phyloP scores from a whole-genome alignment of 2,113 vertebrate species.

The Equus quagga region DNA sequence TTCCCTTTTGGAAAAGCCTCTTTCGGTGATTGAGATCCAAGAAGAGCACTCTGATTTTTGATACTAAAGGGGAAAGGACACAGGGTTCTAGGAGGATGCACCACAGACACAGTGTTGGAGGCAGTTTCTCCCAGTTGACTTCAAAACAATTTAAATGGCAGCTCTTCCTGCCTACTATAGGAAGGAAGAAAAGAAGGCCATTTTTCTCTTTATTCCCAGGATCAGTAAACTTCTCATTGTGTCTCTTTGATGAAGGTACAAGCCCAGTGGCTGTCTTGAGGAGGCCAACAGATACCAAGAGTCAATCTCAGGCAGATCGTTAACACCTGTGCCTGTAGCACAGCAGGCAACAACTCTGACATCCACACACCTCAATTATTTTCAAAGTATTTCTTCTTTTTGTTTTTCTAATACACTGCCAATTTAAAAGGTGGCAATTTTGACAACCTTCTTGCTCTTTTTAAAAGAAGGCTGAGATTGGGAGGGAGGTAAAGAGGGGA shows the following conservation, averaged over 20 bases:
- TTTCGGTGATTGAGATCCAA: neutral
- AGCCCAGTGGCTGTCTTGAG: neutral
- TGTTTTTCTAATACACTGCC: conserved; percentile 61
- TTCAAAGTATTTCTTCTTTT: conserved; percentile 53
- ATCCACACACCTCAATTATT: conserved; percentile 64
- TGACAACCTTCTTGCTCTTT: conserved; percentile 5
- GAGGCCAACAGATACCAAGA: neutral
- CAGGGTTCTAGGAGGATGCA: fast-evolving
- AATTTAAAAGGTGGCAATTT: conserved; percentile 69
- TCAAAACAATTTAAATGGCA: neutral
- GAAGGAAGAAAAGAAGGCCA: neutral
- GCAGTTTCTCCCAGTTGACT: neutral
- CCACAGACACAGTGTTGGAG: neutral
- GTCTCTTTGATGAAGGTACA: neutral
- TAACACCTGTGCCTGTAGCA: conserved; percentile 60
- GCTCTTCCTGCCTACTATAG: neutral
- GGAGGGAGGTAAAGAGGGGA: neutral
- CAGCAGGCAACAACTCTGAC: neutral
- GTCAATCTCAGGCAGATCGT: neutral
- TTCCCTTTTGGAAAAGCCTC: neutral
- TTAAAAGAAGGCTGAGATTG: conserved; percentile 20
- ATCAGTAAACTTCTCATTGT: neutral
- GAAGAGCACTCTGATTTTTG: neutral
- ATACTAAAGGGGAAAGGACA: neutral
- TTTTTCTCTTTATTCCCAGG: neutral